Evolutionary conservation across 92 coral and sea anemone genomes (phyloP).

Genomic region (Palythoa grandis): DNA sequence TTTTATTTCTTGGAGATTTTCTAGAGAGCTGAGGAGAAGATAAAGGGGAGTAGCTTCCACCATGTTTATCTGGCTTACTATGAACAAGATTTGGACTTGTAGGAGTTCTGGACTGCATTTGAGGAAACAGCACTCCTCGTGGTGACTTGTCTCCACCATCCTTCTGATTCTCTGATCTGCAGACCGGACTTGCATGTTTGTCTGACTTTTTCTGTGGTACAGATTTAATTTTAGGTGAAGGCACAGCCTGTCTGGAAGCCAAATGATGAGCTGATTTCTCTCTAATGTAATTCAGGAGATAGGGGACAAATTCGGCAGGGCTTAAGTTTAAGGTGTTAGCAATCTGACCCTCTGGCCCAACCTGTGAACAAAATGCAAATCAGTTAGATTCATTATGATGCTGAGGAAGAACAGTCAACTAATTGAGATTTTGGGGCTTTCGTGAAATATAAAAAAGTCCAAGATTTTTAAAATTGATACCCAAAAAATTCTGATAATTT

Average conservation of each 20-base stretch:
- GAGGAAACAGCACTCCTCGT: conserved; percentile 68
- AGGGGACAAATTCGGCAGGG: conserved; percentile 79
- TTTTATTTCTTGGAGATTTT: conserved; percentile 69
- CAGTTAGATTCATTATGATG: too few relatives aligned
- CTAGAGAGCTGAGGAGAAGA: conserved; percentile 73
- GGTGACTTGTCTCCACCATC: conserved; percentile 55
- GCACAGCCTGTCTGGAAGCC: conserved; percentile 73
- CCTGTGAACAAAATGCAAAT: not conserved
- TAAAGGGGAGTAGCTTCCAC: conserved; percentile 57
- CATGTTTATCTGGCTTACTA: conserved; percentile 52
- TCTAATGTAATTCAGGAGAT: conserved; percentile 87
- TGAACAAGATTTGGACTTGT: conserved; percentile 38
- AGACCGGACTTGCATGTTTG: conserved; percentile 29
- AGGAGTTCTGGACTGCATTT: conserved; percentile 61
- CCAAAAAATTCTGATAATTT: too few relatives aligned
- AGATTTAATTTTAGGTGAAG: conserved; percentile 73
- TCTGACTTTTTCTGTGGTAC: conserved; percentile 40
- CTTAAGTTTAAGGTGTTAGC: not conserved
- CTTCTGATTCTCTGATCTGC: conserved; percentile 21
- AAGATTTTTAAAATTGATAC: too few relatives aligned
- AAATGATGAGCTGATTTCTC: conserved; percentile 87
- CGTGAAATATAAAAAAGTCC: too few relatives aligned
- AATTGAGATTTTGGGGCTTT: too few relatives aligned
- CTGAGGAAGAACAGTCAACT: too few relatives aligned
- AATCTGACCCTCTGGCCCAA: not conserved